Percentiles rank a stretch among this genome's conserved stretches.
phyloP scores from a whole-genome alignment of 2,113 vertebrate species.

The Oryzias curvinotus region DNA sequence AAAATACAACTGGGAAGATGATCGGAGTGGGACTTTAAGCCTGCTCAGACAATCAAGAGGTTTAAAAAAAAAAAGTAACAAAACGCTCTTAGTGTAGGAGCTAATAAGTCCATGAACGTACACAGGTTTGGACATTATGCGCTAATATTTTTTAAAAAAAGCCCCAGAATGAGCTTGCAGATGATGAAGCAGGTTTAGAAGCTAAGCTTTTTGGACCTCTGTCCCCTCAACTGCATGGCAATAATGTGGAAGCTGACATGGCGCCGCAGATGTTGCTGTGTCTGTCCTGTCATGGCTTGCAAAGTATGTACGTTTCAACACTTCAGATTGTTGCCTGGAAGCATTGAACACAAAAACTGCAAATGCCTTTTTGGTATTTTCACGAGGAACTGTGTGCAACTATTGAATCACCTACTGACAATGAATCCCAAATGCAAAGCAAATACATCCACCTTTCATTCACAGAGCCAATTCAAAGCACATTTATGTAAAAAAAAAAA shows the following conservation, averaged over 20 bases:
- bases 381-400: too few species aligned
- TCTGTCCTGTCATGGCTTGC: slow-evolving; percentile 56
- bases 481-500: too few species aligned
- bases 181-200: slow-evolving; percentile 1
- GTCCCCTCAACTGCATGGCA: slow-evolving; percentile 5
- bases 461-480: too few species aligned
- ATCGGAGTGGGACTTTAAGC: too few species aligned
- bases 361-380: too few species aligned
- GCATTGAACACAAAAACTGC: not conserved
- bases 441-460: too few species aligned
- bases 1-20: too few species aligned
- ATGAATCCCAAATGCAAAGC: too few species aligned
- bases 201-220: not conserved
- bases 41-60: too few species aligned
- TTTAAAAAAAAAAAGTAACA: slow-evolving; percentile 1
- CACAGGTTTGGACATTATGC: slow-evolving; percentile 3
- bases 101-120: slow-evolving; percentile 1
- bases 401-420: too few species aligned
- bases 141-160: slow-evolving; percentile 14
- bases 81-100: not conserved
- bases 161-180: not conserved
- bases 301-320: slow-evolving; percentile 48
- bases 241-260: slow-evolving; percentile 14
- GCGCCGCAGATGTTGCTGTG: slow-evolving; percentile 1
- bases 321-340: slow-evolving; percentile 14